A percentile compares a stretch with the other conserved stretches of the same genome.
Conservation (phyloP, 2,888 invertebrate genomes). For the Eucera pruinosa region DNA sequence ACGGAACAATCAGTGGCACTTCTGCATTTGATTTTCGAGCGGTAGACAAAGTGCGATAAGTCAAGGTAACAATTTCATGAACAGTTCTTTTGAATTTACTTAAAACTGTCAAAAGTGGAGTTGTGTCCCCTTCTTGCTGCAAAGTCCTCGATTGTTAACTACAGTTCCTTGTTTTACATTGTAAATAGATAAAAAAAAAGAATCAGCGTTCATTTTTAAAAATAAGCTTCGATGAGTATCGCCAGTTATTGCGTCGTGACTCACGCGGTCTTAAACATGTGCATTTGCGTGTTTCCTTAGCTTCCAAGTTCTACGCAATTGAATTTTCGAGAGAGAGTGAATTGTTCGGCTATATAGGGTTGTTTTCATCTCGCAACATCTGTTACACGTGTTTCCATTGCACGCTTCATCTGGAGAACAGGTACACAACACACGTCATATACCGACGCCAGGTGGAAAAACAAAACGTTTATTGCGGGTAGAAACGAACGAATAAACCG, state of each 20-base stretch:
- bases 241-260: background rate
- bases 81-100: no score
- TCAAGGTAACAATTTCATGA: no score
- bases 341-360: background rate
- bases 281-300: background rate
- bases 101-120: no score
- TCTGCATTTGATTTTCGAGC: no score
- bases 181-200: background rate
- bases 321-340: background rate
- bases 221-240: background rate
- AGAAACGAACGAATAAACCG: background rate
- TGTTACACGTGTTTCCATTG: conserved; percentile 24
- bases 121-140: no score
- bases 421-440: conserved; percentile 4
- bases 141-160: no score
- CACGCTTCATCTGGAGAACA: conserved; percentile 4
- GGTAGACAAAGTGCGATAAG: no score
- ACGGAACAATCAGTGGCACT: no score
- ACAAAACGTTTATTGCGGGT: conserved; percentile 25
- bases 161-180: no score
- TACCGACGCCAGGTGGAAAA: conserved; percentile 31
- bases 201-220: background rate
- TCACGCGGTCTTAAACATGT: background rate
- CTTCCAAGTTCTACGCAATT: conserved; percentile 4
- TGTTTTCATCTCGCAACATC: background rate